Evolutionary conservation across 1,140 invertebrate species (phyloP).

Genomic region (Anoplolepis gracilipes): DNA sequence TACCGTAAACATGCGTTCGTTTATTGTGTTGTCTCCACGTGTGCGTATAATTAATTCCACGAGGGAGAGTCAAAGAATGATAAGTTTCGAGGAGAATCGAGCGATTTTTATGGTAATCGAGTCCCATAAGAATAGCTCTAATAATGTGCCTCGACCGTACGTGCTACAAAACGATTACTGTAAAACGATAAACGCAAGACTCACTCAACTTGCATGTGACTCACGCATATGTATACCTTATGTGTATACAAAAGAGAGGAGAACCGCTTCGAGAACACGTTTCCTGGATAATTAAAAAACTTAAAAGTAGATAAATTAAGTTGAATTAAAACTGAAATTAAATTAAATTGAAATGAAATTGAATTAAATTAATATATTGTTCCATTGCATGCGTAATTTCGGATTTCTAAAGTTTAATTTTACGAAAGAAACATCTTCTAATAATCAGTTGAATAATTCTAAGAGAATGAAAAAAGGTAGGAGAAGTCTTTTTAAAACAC

Average conservation of each 20-base stretch:
- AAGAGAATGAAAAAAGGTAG: too few species aligned
- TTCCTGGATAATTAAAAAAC: neutral
- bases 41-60: neutral
- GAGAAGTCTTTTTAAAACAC: too few species aligned
- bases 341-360: neutral
- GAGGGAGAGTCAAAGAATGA: neutral
- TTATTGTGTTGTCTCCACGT: neutral
- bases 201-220: neutral
- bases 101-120: neutral
- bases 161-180: neutral
- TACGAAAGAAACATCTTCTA: neutral
- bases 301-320: neutral
- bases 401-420: neutral
- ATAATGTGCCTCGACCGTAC: neutral
- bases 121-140: neutral
- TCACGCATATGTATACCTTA: neutral
- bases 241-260: neutral
- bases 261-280: neutral
- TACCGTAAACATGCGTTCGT: constrained; percentile 12
- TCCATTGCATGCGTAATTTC: neutral
- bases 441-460: too few species aligned
- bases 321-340: neutral
- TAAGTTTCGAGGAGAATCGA: neutral
- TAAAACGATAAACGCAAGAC: neutral
- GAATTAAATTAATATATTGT: too few species aligned